These are phyloP conservation scores for Hyles lineata DNA, from an alignment of 2,888 invertebrate species.

Conservation along the genomic window DNA sequence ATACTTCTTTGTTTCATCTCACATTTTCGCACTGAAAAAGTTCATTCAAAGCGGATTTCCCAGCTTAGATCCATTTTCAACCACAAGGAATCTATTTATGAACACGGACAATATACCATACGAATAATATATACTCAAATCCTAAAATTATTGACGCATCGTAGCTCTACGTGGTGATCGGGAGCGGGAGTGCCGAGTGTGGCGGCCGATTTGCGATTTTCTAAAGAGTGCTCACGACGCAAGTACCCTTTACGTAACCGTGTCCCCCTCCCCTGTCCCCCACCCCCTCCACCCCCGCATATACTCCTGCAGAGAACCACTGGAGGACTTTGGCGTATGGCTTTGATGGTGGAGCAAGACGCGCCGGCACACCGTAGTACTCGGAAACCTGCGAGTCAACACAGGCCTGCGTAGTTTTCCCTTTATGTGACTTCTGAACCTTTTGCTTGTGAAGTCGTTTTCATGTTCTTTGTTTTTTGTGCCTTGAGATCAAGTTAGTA, in stretches of 20 bases:
- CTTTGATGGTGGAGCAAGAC: constrained; percentile 16
- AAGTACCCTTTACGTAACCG: constrained; percentile 71
- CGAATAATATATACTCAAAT: not conserved
- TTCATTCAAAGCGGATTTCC: too few species aligned
- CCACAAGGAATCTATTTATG: too few species aligned
- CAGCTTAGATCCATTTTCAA: too few species aligned
- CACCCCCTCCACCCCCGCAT: not conserved
- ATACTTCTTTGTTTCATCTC: too few species aligned
- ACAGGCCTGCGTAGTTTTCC: too few species aligned
- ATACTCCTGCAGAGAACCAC: constrained; percentile 21
- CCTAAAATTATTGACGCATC: not conserved
- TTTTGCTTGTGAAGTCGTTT: too few species aligned
- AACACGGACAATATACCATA: not conserved
- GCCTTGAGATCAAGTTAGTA: too few species aligned
- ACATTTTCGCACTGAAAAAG: too few species aligned
- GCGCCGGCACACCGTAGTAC: not conserved
- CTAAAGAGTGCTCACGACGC: constrained; percentile 66
- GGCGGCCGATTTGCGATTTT: constrained; percentile 63
- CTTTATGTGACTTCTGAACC: too few species aligned
- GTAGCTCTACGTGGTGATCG: constrained; percentile 19
- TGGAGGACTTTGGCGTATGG: constrained; percentile 13
- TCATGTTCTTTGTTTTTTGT: too few species aligned
- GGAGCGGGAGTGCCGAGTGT: constrained; percentile 8
- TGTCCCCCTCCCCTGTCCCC: constrained; percentile 40
- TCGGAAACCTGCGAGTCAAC: not conserved